These are phyloP conservation scores for Nephrocerus scutellatus DNA, from an alignment of 2,888 invertebrate genomes.

Conservation along the genomic window DNA sequence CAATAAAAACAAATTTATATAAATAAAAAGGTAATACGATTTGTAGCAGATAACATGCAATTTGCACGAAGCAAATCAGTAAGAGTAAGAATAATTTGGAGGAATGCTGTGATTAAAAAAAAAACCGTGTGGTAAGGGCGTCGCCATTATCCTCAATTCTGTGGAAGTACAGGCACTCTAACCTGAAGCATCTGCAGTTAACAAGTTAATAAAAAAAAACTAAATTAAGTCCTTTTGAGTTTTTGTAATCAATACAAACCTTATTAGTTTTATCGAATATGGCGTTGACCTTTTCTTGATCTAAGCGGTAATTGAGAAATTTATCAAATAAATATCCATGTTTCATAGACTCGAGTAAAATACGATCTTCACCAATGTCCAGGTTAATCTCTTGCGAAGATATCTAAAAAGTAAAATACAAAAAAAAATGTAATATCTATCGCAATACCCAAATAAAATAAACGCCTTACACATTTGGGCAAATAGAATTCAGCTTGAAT, in stretches of 20 bases:
- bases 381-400: slow-evolving; percentile 57
- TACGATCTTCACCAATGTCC: slow-evolving; percentile 68
- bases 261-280: slow-evolving; percentile 51
- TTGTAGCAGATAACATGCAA: no score
- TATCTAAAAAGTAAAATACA: slow-evolving; percentile 48
- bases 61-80: no score
- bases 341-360: slow-evolving; percentile 59
- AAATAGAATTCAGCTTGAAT: slow-evolving; percentile 44
- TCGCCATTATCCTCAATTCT: no score
- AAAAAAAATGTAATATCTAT: not conserved
- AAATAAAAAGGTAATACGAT: no score
- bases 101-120: no score
- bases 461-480: slow-evolving; percentile 42
- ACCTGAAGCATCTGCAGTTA: slow-evolving; percentile 44
- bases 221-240: not conserved
- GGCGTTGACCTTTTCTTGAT: slow-evolving; percentile 52
- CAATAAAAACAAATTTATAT: no score
- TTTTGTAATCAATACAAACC: slow-evolving; percentile 35
- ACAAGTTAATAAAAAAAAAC: slow-evolving; percentile 9
- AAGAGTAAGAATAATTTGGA: no score
- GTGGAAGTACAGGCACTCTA: slow-evolving; percentile 34
- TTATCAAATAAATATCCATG: slow-evolving; percentile 59
- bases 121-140: no score
- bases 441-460: slow-evolving; percentile 2
- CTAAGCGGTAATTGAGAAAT: slow-evolving; percentile 60